Conservation (phyloP, 2,888 invertebrate species). For the Gerosis bhagava region DNA sequence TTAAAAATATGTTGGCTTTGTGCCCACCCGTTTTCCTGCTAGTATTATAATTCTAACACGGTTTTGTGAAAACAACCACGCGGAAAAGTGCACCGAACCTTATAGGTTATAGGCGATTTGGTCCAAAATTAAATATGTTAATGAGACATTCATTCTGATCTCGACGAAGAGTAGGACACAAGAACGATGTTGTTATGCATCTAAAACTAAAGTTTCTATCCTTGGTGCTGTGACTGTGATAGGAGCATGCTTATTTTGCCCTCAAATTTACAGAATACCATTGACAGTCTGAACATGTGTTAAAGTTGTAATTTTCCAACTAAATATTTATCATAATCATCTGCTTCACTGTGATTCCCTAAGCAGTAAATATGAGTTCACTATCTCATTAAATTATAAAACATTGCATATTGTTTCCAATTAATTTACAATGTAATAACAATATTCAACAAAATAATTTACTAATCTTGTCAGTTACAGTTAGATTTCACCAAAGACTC, state of each 20-base stretch:
- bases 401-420: too few relatives aligned
- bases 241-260: constrained; percentile 3
- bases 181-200: constrained; percentile 18
- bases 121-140: constrained; percentile 54
- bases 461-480: too few relatives aligned
- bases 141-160: constrained; percentile 43
- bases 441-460: too few relatives aligned
- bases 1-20: constrained; percentile 78
- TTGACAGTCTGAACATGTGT: not conserved
- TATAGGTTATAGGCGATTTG: constrained; percentile 62
- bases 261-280: not conserved
- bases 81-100: constrained; percentile 62
- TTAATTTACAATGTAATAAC: too few relatives aligned
- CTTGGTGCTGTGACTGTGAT: constrained; percentile 7
- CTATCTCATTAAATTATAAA: too few relatives aligned
- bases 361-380: too few relatives aligned
- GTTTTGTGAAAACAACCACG: constrained; percentile 63
- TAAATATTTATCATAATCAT: not conserved
- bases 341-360: not conserved
- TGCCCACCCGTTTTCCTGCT: constrained; percentile 78
- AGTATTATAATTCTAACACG: constrained; percentile 59
- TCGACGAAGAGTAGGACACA: constrained; percentile 27
- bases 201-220: constrained; percentile 13
- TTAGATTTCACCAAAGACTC: too few relatives aligned
- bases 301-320: constrained; percentile 1